Percentiles rank a stretch among this genome's conserved stretches.
Evolutionary conservation across 2,113 vertebrate species (phyloP).

Genomic region (Pangasianodon gigas): DNA sequence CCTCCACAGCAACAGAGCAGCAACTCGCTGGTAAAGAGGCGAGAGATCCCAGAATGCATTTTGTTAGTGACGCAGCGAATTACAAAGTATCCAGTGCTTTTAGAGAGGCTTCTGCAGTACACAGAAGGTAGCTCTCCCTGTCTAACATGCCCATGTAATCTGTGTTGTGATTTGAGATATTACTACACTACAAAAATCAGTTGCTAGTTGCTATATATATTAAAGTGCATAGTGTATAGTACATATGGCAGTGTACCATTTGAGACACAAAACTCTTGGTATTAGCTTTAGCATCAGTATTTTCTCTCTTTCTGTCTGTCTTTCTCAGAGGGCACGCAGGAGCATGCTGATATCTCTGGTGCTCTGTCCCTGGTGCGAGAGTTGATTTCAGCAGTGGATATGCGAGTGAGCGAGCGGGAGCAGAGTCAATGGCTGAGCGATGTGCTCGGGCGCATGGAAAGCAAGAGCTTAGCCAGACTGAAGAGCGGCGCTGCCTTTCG

Average conservation of each 20-base stretch:
- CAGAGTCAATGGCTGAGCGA: conserved; percentile 85
- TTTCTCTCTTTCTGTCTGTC: background rate
- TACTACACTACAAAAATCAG: background rate
- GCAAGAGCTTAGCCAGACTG: conserved; percentile 86
- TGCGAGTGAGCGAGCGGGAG: conserved; percentile 87
- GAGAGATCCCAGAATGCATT: conserved; percentile 94
- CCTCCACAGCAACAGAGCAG: conserved; percentile 85
- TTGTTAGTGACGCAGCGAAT: conserved; percentile 94
- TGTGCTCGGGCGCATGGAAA: conserved; percentile 89
- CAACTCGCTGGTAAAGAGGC: conserved; percentile 86
- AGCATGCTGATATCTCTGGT: conserved; percentile 81
- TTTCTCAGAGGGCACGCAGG: conserved; percentile 81
- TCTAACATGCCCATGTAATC: background rate
- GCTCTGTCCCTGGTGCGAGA: conserved; percentile 86
- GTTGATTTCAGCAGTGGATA: conserved; percentile 85
- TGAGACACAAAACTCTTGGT: background rate
- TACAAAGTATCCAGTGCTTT: conserved; percentile 94
- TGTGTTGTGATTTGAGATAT: background rate
- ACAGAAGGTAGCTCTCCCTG: conserved; percentile 81
- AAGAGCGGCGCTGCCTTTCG: conserved; percentile 87
- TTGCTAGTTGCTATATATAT: background rate
- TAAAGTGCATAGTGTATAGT: background rate
- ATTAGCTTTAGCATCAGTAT: background rate
- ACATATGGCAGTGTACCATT: background rate
- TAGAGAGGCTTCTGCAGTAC: conserved; percentile 90